Evolutionary conservation across 1,140 invertebrate species (phyloP).

Genomic region (Mya arenaria): DNA sequence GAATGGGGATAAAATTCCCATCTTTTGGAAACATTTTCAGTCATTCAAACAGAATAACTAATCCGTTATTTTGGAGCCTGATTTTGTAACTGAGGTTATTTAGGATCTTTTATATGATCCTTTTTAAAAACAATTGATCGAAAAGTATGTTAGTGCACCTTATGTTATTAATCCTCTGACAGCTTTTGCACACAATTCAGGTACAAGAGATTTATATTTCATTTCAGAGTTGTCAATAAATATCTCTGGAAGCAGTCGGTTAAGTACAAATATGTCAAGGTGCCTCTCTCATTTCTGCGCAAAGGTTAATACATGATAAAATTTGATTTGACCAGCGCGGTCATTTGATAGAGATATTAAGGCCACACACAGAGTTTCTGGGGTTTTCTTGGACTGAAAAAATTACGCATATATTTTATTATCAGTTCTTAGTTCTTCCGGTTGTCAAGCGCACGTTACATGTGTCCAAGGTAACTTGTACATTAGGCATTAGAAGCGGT

Average conservation of each 20-base stretch:
- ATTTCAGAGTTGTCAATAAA: constrained; percentile 11
- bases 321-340: constrained; percentile 31
- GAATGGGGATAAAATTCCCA: no score
- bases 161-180: no score
- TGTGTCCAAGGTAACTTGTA: constrained; percentile 31
- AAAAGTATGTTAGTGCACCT: no score
- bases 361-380: constrained; percentile 29
- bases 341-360: constrained; percentile 43
- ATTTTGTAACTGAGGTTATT: no score
- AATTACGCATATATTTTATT: not conserved
- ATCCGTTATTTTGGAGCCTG: no score
- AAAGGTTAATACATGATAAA: not conserved
- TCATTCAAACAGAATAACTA: no score
- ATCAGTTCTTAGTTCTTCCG: constrained; percentile 46
- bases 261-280: constrained; percentile 11
- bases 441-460: constrained; percentile 38
- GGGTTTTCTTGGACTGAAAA: constrained; percentile 40
- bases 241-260: constrained; percentile 20
- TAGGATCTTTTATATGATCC: no score
- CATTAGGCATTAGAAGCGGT: not conserved
- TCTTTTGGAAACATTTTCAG: no score
- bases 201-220: constrained; percentile 1
- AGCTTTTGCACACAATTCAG: no score
- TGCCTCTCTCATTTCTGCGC: constrained; percentile 5
- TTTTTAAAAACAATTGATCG: no score